Base-by-base conservation (phyloP, 2,888 invertebrate species). In the Miltochrista miniata region DNA sequence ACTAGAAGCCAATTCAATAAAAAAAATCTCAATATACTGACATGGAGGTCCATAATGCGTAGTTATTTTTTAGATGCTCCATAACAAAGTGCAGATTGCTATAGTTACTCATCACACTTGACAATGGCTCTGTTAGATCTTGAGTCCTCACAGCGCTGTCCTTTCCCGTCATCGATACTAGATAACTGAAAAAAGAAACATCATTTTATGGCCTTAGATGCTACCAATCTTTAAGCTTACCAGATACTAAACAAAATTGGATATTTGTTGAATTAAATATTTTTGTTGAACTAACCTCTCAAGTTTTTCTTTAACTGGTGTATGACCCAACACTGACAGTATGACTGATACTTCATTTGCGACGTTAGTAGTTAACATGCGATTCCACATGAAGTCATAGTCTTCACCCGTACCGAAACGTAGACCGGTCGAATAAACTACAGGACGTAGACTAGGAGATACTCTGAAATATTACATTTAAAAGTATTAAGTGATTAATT, bases 381-480 rank as follows among this genome's bases (percentile, higher is more conserved):
- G 88, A 1, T 88, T 69, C 93, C 94, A 94, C 10, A 95, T 75
- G 70, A 93, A 94, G 0, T 94, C 83, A 92, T 95, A 96, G 56
- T 95, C 94, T 0, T 86, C 81, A 7, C 80, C 82, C 1, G 84
- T 81, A 0, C 95, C 95, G 43, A 90, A 71, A 10, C 91, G 86
- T 2, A 96, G 74, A 0, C 94, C 96, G n/a, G 90, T 91, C 76
- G 96, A 95, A 77, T 95, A 96, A 0, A 94, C 93, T 0, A 93
- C 87, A 0, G 90, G 76, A 49, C 94, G 92, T 2, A 91, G 68
- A 42, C 90, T 90, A 36, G 90, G 85, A 1, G 83, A 33, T 13
- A 91, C 79, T 45, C 51, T 51, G 12, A 10, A 45, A 38, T n/a
- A 34, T 5, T 30, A 0, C 33, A 42, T 2, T 10, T 12, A 18